Conservation (phyloP, 2,888 invertebrate species). For the Galeopsomyia nigrocyanea region DNA sequence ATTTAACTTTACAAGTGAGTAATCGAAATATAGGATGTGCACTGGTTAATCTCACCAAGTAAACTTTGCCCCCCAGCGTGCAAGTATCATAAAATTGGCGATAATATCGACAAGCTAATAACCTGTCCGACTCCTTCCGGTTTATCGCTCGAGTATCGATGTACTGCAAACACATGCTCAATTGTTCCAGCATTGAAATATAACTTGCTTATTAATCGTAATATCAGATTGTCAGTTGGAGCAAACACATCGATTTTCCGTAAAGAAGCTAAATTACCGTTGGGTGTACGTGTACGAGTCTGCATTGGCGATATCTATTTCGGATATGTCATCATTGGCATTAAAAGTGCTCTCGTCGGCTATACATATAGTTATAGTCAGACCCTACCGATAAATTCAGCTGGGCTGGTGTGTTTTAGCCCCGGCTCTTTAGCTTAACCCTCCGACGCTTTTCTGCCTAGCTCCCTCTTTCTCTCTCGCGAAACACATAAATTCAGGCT, state of each 20-base stretch:
- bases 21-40: not conserved
- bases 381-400: constrained; percentile 17
- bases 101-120: constrained; percentile 22
- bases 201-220: not conserved
- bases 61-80: not conserved
- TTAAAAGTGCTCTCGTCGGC: constrained; percentile 20
- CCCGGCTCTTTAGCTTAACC: not conserved
- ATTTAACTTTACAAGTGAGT: no score
- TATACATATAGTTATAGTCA: not conserved
- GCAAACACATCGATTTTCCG: no score
- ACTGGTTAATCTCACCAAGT: not conserved
- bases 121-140: not conserved
- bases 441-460: not conserved
- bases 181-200: not conserved
- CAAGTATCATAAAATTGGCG: constrained; percentile 6
- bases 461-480: constrained; percentile 11
- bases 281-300: no score
- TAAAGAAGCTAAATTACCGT: no score
- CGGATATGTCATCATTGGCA: constrained; percentile 27
- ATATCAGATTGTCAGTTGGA: no score
- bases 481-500: constrained; percentile 20
- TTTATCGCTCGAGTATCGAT: not conserved
- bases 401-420: constrained; percentile 21
- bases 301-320: constrained; percentile 14
- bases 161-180: not conserved